Conservation (phyloP, 1,140 invertebrate genomes). For the Ditylenchus dipsaci region DNA sequence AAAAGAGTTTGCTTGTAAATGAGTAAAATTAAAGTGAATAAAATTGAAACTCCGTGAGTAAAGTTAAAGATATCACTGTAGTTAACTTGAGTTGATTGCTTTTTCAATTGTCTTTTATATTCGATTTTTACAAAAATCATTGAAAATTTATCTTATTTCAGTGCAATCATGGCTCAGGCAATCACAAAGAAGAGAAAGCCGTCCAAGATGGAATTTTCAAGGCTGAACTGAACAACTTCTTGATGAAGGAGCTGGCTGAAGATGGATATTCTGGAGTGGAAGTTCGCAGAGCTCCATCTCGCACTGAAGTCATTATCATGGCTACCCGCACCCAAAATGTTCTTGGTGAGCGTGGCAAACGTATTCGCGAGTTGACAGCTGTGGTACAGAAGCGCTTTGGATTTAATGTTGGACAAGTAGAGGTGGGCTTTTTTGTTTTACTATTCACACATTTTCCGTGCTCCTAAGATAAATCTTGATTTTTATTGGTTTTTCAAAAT, state of each 20-base stretch:
- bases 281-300: constrained; percentile 80
- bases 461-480: background rate
- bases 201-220: constrained; percentile 97
- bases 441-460: background rate
- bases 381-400: constrained; percentile 97
- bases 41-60: too few species aligned
- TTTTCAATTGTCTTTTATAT: too few species aligned
- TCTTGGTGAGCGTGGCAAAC: constrained; percentile 84
- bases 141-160: too few species aligned
- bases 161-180: constrained; percentile 21
- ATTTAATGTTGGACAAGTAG: constrained; percentile 84
- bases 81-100: too few species aligned
- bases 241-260: constrained; percentile 94
- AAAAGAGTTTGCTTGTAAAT: too few species aligned
- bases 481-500: background rate
- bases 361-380: constrained; percentile 83
- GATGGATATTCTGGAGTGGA: constrained; percentile 99
- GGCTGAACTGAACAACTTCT: constrained; percentile 96
- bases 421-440: constrained; percentile 62
- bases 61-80: too few species aligned
- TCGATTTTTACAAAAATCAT: too few species aligned
- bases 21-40: too few species aligned
- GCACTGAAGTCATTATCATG: constrained; percentile 96
- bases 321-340: constrained; percentile 98
- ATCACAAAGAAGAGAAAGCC: constrained; percentile 67